A percentile compares a stretch with the other conserved stretches of the same genome.
These are phyloP conservation scores for Salvelinus sp. DNA, from an alignment of 2,113 vertebrate species.

Conservation along the genomic window DNA sequence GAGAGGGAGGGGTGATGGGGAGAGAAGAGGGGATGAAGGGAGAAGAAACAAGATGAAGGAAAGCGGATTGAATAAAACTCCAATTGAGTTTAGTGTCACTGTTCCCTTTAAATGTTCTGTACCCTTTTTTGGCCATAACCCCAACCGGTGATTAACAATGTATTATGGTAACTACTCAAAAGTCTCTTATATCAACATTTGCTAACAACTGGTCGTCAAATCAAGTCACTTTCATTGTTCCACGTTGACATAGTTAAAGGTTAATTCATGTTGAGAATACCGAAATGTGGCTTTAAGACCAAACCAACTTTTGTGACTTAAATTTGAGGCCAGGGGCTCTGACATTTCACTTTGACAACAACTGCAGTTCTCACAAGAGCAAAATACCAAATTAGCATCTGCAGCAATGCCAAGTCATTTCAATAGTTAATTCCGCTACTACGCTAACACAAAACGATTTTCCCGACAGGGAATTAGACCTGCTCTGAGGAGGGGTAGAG, in stretches of 20 bases:
- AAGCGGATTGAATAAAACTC: no score
- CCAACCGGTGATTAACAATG: no score
- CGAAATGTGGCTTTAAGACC: slow-evolving; percentile 20
- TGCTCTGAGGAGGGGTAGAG: not conserved
- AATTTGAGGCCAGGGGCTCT: not conserved
- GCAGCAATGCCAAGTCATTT: slow-evolving; percentile 9
- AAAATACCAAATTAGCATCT: slow-evolving; percentile 21
- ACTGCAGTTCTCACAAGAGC: not conserved
- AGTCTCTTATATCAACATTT: no score
- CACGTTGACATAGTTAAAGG: no score
- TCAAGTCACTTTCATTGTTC: no score
- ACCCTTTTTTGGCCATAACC: no score
- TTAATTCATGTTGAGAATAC: not conserved
- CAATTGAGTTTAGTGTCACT: no score
- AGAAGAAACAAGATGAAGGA: no score
- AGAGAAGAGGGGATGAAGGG: no score
- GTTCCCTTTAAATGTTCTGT: no score
- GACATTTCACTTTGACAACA: not conserved
- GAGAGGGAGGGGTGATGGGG: not conserved
- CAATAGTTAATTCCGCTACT: not conserved
- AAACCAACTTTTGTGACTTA: slow-evolving; percentile 45
- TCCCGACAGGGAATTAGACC: not conserved
- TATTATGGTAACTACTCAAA: no score
- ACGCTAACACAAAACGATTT: not conserved
- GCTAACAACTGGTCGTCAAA: no score